These are phyloP conservation scores for Podotricha telesiphe DNA, from an alignment of 2,888 invertebrate genomes.

Conservation along the genomic window DNA sequence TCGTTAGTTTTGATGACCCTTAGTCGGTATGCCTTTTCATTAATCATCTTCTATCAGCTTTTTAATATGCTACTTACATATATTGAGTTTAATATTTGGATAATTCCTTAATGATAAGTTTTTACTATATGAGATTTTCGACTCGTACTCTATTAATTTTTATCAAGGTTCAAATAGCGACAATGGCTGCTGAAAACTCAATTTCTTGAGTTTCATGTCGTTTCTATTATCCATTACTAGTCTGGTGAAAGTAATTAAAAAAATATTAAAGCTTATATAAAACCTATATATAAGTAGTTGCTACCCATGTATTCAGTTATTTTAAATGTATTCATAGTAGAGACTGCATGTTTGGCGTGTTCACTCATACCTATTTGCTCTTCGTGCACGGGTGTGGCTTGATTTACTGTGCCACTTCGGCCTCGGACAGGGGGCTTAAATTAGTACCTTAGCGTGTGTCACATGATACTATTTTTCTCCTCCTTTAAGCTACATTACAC, in stretches of 20 bases:
- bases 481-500: slow-evolving; percentile 62
- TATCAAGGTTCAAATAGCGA: background rate
- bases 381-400: slow-evolving; percentile 73
- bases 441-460: slow-evolving; percentile 77
- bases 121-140: background rate
- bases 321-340: slow-evolving; percentile 62
- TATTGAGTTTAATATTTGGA: background rate
- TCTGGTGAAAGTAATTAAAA: background rate
- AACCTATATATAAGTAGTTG: slow-evolving; percentile 50
- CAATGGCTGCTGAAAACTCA: background rate
- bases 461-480: slow-evolving; percentile 72
- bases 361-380: slow-evolving; percentile 70
- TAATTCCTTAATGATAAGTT: background rate
- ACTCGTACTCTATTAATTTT: background rate
- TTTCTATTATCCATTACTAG: background rate
- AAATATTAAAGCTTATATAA: background rate
- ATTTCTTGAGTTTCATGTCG: background rate
- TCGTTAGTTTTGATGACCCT: slow-evolving; percentile 50
- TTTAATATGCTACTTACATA: slow-evolving; percentile 43
- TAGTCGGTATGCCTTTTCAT: slow-evolving; percentile 56
- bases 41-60: slow-evolving; percentile 45
- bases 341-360: slow-evolving; percentile 69
- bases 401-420: slow-evolving; percentile 70
- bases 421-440: slow-evolving; percentile 71
- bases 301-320: slow-evolving; percentile 67